A percentile compares a stretch with the other conserved stretches of the same genome.
phyloP scores from a whole-genome alignment of 1,140 invertebrate species.

The Drosophila simulans region DNA sequence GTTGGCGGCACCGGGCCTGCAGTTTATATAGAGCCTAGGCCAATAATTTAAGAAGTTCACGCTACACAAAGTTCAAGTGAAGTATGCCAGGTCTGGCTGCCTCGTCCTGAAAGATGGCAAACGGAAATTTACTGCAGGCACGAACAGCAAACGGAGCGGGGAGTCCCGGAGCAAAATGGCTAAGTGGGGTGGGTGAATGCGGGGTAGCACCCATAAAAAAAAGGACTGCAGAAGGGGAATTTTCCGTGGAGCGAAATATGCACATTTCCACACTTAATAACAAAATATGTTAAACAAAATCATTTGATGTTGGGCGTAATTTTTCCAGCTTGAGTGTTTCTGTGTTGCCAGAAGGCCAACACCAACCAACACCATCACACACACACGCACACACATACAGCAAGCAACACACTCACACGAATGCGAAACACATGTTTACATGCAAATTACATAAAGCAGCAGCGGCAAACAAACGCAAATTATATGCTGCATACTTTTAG shows the following conservation, averaged over 20 bases:
- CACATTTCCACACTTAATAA: slow-evolving; percentile 84
- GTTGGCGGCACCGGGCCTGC: slow-evolving; percentile 12
- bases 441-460: slow-evolving; percentile 80
- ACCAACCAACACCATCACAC: slow-evolving; percentile 24
- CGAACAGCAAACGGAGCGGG: slow-evolving; percentile 51
- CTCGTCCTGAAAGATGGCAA: slow-evolving; percentile 71
- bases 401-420: slow-evolving; percentile 5
- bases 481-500: slow-evolving; percentile 79
- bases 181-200: slow-evolving; percentile 9
- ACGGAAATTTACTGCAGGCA: slow-evolving; percentile 82
- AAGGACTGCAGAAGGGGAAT: slow-evolving; percentile 16
- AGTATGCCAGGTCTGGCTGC: slow-evolving; percentile 64
- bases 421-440: slow-evolving; percentile 75
- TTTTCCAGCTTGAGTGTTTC: slow-evolving; percentile 29
- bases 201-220: neutral
- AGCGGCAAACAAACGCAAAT: slow-evolving; percentile 77
- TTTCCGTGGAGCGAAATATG: slow-evolving; percentile 65
- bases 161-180: neutral
- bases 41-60: slow-evolving; percentile 82
- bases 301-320: slow-evolving; percentile 79
- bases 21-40: slow-evolving; percentile 60
- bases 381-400: slow-evolving; percentile 1
- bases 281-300: slow-evolving; percentile 84
- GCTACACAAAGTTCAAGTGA: slow-evolving; percentile 79
- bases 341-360: slow-evolving; percentile 52